A percentile compares a stretch with the other conserved stretches of the same genome.
Evolutionary conservation across 2,888 invertebrate species (phyloP).

Genomic region (Mycalesis mineus): DNA sequence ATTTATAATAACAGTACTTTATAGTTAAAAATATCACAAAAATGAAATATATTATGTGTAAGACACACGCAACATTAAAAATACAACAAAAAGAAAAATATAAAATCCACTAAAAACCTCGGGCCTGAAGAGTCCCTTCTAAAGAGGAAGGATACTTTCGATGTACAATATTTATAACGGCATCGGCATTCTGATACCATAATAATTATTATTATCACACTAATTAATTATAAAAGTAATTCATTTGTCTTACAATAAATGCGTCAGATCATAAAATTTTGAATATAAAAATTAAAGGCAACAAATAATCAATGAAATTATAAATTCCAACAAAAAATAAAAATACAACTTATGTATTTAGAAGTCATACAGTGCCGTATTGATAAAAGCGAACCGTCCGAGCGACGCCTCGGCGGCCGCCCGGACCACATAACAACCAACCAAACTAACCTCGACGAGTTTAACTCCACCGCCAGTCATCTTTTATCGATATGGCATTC

Average conservation of each 20-base stretch:
- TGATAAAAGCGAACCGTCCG: slow-evolving; percentile 74
- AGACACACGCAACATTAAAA: slow-evolving; percentile 79
- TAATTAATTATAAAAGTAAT: slow-evolving; percentile 78
- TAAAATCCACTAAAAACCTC: slow-evolving; percentile 78
- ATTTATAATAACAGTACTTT: slow-evolving; percentile 79
- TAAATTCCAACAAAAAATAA: slow-evolving; percentile 74
- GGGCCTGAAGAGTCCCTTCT: slow-evolving; percentile 77
- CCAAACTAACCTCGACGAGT: slow-evolving; percentile 63
- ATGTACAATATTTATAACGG: slow-evolving; percentile 76
- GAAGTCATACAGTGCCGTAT: slow-evolving; percentile 73
- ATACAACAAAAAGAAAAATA: slow-evolving; percentile 78
- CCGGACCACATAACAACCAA: slow-evolving; percentile 56
- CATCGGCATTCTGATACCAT: slow-evolving; percentile 77
- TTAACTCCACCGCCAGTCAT: slow-evolving; percentile 76
- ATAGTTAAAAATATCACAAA: slow-evolving; percentile 80
- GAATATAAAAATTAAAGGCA: slow-evolving; percentile 74
- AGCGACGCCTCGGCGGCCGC: slow-evolving; percentile 36
- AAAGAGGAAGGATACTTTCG: slow-evolving; percentile 80
- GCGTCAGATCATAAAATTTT: slow-evolving; percentile 79
- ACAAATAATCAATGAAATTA: slow-evolving; percentile 76
- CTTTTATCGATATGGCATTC: slow-evolving; percentile 79
- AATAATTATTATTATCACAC: slow-evolving; percentile 76
- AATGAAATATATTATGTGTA: slow-evolving; percentile 80
- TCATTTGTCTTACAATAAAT: slow-evolving; percentile 79
- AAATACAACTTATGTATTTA: slow-evolving; percentile 73